Percentiles rank a stretch among this genome's conserved stretches.
Evolutionary conservation across 2,113 vertebrate genomes (phyloP).

Genomic region (Lanius ludovicianus): DNA sequence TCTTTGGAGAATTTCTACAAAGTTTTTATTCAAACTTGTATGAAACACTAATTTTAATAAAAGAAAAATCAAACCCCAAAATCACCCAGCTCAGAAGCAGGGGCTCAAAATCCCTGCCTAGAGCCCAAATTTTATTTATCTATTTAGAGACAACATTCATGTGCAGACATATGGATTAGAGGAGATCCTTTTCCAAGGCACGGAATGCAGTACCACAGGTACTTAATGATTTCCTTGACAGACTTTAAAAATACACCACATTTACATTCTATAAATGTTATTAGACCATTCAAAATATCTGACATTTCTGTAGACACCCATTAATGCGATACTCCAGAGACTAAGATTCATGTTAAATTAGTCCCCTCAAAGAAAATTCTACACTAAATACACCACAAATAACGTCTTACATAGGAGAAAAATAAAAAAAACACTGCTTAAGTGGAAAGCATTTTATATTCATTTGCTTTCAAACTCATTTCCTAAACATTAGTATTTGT

Average conservation of each 20-base stretch:
- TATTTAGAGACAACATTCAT: not conserved
- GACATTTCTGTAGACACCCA: not conserved
- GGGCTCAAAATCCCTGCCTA: not conserved
- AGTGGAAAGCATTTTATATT: not conserved
- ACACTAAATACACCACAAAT: not conserved
- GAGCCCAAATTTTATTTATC: not conserved
- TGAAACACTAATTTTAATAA: conserved; percentile 14
- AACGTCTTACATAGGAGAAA: not conserved
- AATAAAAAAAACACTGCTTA: not conserved
- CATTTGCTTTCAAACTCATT: not conserved
- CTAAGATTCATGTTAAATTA: not conserved
- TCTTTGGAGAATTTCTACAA: conserved; percentile 2
- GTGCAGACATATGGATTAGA: not conserved
- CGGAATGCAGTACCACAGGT: not conserved
- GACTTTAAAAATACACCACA: not conserved
- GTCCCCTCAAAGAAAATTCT: not conserved
- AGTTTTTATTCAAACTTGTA: conserved; percentile 26
- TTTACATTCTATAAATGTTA: not conserved
- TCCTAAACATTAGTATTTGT: not conserved
- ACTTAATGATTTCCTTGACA: not conserved
- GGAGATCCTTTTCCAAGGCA: not conserved
- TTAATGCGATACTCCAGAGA: not conserved
- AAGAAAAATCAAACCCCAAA: not conserved
- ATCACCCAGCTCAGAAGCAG: not conserved
- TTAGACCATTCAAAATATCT: not conserved